Base-by-base conservation (phyloP, 2,888 invertebrate genomes). In the Chironomus riparius region DNA sequence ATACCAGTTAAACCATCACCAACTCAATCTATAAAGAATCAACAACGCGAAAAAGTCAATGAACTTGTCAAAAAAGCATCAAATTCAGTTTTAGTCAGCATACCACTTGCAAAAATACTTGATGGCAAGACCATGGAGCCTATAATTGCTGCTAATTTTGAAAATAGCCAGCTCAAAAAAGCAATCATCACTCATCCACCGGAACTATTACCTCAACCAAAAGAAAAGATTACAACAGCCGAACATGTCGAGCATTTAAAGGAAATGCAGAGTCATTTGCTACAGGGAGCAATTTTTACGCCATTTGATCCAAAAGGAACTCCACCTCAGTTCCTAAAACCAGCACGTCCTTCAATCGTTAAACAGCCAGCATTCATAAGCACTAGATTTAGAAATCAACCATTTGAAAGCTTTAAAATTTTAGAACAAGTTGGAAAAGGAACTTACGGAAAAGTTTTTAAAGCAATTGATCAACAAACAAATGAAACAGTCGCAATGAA, bases 381-480 rank as follows among this genome's bases (percentile, higher is more conserved):
- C 82, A 87, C 76, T 85, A 86, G 0, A 84, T 86, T 48, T 86
- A 88, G 70, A 94, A 95, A 82, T 97, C 97, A 96, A 96, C 96
- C 94, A 83, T 95, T 98, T 3, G 97, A 97, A 81, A 94, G 96
- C 24, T 99, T 98, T 83, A 93, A 97, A 85, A 93, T 98, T 73
- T 91, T 98, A 79, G 92, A 92, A 28, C 97, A 98, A 86, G 97
- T 99, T 79, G 99, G 99, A 62, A 98, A 99, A 86, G 99, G 98
- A 79, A 61, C 72, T 10, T 72, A 72, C 24, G 72, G 72, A 4
- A 68, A 83, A 84, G 84, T 84, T 3, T 94, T 92, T 82, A 94
- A 94, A 83, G 93, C 93, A 4, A 87, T 87, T 79, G 91, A 92
- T 81, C 87, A 87, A 78, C 85, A 87, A 78, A 86, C 87, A 82